Evolutionary conservation across 2,888 invertebrate genomes (phyloP).

Genomic region (Cheilosia scutellata): DNA sequence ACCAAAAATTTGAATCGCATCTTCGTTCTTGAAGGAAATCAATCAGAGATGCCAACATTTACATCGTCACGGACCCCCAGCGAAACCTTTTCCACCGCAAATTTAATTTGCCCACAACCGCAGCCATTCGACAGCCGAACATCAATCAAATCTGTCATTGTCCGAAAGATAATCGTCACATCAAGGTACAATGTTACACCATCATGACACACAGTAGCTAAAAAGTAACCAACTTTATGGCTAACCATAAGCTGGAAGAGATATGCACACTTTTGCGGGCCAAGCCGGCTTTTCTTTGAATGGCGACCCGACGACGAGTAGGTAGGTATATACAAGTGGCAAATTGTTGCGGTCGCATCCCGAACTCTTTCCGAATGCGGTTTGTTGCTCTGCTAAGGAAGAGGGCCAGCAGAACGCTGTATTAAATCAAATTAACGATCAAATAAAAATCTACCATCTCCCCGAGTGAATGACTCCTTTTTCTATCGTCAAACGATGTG

Average conservation of each 20-base stretch:
- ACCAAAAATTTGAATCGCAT: background rate
- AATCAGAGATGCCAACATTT: conserved; percentile 23
- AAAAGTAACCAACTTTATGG: conserved; percentile 70
- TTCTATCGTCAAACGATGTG: conserved; percentile 1
- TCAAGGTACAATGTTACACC: conserved; percentile 61
- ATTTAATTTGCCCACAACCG: conserved; percentile 74
- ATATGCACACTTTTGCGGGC: background rate
- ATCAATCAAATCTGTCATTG: conserved; percentile 76
- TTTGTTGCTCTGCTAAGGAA: conserved; percentile 36
- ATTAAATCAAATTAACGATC: conserved; percentile 75
- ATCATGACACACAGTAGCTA: conserved; percentile 65
- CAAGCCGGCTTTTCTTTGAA: conserved; percentile 58
- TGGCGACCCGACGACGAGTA: conserved; percentile 7
- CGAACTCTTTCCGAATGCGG: conserved; percentile 59
- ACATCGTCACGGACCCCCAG: background rate
- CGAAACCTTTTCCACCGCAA: conserved; percentile 64
- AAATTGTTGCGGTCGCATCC: conserved; percentile 53
- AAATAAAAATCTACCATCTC: conserved; percentile 50
- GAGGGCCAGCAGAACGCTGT: conserved; percentile 29
- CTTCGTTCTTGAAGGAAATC: conserved; percentile 14
- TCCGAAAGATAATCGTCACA: conserved; percentile 70
- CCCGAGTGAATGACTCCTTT: conserved; percentile 45
- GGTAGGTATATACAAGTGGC: conserved; percentile 41
- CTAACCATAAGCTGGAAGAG: conserved; percentile 20
- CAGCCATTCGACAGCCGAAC: conserved; percentile 67